Evolutionary conservation across 2,797 vertebrate genomes (phyloP), one percentile per base, ranked within the genome.

Genomic region (Pantherophis alleghaniensis): DNA sequence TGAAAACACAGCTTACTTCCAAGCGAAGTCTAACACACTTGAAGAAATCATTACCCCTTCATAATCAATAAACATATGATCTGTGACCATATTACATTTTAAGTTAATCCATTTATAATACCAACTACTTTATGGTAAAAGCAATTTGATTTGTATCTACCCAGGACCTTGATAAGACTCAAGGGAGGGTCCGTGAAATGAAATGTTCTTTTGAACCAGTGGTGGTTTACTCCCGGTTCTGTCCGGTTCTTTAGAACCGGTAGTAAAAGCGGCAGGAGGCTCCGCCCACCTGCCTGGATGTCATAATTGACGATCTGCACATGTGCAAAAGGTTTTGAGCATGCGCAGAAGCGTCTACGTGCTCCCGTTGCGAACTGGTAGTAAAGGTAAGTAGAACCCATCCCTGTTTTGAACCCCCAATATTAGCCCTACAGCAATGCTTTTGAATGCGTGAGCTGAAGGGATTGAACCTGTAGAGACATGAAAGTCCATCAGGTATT

Each of bases 61-160:
- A 37, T 37, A 37, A 42, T 42, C 88, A 32, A 47, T 59, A 7
- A 14, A 13, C 0, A 0, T 91, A 69, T 91, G 66, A 57, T 91
- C 0, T 0, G 42, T 14, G 22, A 56, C 51, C 86, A 28, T 2
- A 11, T 12, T 0, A 10, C 93, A 79, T 56, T 69, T 63, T 66
- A 74, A 88, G 12, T 91, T 91, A 91, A 93, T 51, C 88, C 74
- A 83, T 79, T 47, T 20, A 24, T 88, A 63, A 60, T 63, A 37
- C 87, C 83, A 91, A 26, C 51, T 87, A 32, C 20, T 93, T 92
- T 88, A 56, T 69, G 51, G 69, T 89, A 90, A 93, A 37, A 90
- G 37, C 1, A 3, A 53, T 74, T 0, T n/a, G 90, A 90, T 20
- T 56, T 3, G 0, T 37, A 20, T 42, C 32, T 79, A 20, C 22